phyloP scores from a whole-genome alignment of 2,888 invertebrate species.

The Nomada flava region DNA sequence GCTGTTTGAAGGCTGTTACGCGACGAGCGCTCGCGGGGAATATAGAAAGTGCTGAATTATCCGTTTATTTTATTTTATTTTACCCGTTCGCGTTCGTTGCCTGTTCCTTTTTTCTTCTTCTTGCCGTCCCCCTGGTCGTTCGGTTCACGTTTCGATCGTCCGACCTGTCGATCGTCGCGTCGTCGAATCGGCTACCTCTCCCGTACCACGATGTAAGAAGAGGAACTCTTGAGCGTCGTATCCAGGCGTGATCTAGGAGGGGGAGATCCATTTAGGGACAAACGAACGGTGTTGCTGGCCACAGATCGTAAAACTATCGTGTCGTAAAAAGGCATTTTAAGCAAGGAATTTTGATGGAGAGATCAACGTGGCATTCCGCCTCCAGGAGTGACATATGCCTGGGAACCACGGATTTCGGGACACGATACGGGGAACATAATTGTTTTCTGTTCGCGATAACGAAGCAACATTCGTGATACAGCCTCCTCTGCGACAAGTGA shows the following conservation, averaged over 20 bases:
- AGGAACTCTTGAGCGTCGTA: background rate
- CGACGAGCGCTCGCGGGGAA: slow-evolving; percentile 6
- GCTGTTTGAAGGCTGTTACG: slow-evolving; percentile 49
- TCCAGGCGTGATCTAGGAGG: background rate
- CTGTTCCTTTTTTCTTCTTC: background rate
- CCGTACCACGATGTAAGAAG: background rate
- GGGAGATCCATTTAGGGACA: background rate
- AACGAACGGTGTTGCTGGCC: slow-evolving; percentile 13
- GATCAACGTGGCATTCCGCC: slow-evolving; percentile 32
- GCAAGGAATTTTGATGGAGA: slow-evolving; percentile 52
- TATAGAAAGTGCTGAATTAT: slow-evolving; percentile 34
- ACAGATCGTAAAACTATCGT: slow-evolving; percentile 47
- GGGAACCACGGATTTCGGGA: slow-evolving; percentile 1
- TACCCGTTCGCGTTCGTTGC: background rate
- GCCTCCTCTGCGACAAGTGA: background rate
- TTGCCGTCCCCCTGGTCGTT: background rate
- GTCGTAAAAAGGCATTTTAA: slow-evolving; percentile 47
- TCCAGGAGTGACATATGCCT: background rate
- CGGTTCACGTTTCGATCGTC: background rate
- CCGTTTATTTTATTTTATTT: background rate
- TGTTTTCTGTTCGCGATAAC: background rate
- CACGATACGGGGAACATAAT: background rate
- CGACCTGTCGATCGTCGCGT: too few relatives aligned
- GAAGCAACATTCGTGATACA: background rate
- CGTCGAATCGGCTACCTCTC: too few relatives aligned